Evolutionary conservation across 1,140 invertebrate species (phyloP).

Genomic region (Nomia melanderi): DNA sequence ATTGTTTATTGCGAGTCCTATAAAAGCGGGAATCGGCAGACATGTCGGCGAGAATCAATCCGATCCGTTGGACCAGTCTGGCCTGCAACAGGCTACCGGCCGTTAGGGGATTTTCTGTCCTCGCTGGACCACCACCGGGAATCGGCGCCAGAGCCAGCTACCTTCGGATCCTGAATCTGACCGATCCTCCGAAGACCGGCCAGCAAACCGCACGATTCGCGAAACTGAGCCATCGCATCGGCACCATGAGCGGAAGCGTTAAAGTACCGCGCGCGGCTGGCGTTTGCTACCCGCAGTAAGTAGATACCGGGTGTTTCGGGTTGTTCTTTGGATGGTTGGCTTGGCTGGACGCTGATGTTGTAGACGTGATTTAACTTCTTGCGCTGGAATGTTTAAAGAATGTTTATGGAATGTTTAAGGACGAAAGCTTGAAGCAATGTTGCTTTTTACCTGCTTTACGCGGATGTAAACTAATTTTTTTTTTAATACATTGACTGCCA

Average conservation of each 20-base stretch:
- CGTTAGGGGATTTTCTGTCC: neutral
- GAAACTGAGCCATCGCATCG: neutral
- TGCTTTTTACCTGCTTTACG: too few species aligned
- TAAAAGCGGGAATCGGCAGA: conserved; percentile 40
- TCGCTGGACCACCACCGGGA: neutral
- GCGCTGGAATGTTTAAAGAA: too few species aligned
- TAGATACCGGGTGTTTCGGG: neutral
- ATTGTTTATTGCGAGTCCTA: conserved; percentile 31
- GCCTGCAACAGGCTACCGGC: neutral
- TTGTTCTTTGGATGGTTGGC: too few species aligned
- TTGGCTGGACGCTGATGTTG: too few species aligned
- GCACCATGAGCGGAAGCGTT: neutral
- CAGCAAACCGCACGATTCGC: neutral
- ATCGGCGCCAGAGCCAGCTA: neutral
- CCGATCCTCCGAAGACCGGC: neutral
- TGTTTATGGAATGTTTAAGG: too few species aligned
- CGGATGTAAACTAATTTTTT: too few species aligned
- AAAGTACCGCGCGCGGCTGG: conserved; percentile 42
- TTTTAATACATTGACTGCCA: too few species aligned
- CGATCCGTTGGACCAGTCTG: conserved; percentile 42
- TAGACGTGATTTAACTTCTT: too few species aligned
- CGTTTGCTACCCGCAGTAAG: conserved; percentile 36
- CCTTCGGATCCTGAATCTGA: neutral
- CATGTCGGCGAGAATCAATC: conserved; percentile 41
- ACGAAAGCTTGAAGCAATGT: too few species aligned